Conservation (phyloP, 1,140 invertebrate genomes). For the Wasmannia auropunctata region DNA sequence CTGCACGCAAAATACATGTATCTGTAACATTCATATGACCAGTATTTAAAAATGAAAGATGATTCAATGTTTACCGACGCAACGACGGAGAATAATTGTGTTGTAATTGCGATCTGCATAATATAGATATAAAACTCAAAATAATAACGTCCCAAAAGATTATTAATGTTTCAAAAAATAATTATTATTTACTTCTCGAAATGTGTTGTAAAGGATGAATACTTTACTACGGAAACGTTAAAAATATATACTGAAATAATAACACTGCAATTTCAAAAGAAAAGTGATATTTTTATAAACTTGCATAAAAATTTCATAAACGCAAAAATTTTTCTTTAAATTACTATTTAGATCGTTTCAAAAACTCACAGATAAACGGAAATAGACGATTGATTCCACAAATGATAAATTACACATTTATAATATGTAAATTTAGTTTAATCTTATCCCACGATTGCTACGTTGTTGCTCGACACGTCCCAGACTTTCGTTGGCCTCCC, state of each 20-base stretch:
- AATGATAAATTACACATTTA: neutral
- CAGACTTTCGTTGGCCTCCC: neutral
- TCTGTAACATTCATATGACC: neutral
- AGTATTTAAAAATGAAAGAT: neutral
- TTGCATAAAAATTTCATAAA: neutral
- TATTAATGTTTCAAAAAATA: neutral
- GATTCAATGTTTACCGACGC: neutral
- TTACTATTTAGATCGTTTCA: neutral
- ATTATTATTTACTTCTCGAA: neutral
- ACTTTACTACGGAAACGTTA: neutral
- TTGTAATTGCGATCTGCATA: neutral
- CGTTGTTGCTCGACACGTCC: neutral
- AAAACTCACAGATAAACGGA: neutral
- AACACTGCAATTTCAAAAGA: neutral
- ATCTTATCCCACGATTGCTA: neutral
- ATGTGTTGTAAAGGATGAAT: neutral
- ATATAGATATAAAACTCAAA: neutral
- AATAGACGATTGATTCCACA: neutral
- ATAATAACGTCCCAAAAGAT: neutral
- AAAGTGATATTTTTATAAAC: neutral
- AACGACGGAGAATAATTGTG: neutral
- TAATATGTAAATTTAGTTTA: neutral
- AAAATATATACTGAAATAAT: neutral
- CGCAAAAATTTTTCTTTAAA: neutral
- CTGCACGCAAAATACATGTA: neutral